Conservation (phyloP, 1,140 invertebrate species). For the Spodoptera litura region DNA sequence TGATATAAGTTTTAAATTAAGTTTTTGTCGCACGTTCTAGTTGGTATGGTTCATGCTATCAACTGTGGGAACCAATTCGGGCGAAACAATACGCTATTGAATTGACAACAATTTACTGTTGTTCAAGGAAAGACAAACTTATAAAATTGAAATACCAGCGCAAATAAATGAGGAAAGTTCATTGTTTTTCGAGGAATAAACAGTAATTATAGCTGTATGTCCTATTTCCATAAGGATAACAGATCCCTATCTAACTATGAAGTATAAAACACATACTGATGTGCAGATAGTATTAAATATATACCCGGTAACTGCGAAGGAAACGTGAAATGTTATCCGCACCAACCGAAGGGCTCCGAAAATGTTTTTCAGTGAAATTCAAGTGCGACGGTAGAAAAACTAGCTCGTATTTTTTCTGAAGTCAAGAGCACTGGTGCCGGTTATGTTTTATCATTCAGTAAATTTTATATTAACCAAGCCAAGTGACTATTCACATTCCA, state of each 20-base stretch:
- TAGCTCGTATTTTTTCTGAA: conserved; percentile 67
- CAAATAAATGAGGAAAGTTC: conserved; percentile 11
- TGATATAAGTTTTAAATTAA: too few species aligned
- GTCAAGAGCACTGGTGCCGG: conserved; percentile 54
- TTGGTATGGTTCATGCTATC: neutral
- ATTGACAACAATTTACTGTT: conserved; percentile 29
- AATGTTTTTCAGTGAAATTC: conserved; percentile 73
- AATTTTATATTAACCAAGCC: conserved; percentile 57
- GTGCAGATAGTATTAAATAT: conserved; percentile 5
- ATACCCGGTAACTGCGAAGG: conserved; percentile 42
- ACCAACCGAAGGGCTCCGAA: conserved; percentile 69
- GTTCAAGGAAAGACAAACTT: conserved; percentile 44
- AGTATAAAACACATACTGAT: conserved; percentile 6
- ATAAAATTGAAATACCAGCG: conserved; percentile 28
- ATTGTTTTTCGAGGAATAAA: neutral
- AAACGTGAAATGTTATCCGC: conserved; percentile 68
- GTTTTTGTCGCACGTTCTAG: too few species aligned
- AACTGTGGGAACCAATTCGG: conserved; percentile 36
- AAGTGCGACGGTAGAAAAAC: conserved; percentile 66
- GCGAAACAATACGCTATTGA: conserved; percentile 50
- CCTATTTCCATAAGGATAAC: neutral
- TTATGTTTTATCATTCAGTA: conserved; percentile 65
- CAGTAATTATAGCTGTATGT: neutral
- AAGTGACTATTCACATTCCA: conserved; percentile 42
- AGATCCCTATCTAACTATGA: neutral